Base-by-base conservation (phyloP, 37 sponge, comb jelly and placozoan species). In the Eunapius fragilis region DNA sequence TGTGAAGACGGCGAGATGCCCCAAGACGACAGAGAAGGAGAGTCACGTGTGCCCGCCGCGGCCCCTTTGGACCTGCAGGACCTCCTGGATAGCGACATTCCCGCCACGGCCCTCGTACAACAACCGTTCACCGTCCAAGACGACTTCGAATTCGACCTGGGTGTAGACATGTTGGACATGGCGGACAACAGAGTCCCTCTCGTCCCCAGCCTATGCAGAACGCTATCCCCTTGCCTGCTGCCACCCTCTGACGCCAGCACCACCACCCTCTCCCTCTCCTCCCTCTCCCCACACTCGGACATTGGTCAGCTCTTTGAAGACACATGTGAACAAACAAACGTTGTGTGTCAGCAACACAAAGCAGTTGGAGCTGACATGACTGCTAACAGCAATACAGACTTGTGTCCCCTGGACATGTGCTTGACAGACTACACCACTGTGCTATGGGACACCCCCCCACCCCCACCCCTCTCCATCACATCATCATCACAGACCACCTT, bases 91-190 rank as follows among this genome's bases (percentile, higher is more conserved):
- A 47, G 45, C 12, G 80, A 67, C 75, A 75, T 37, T 22, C 28
- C 37, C 2, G 85, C 76, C 37, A 13, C 36, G 34, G 38, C 70
- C 33, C 28, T 85, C 68, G 45, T 69, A 24, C 30, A 28, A 23
- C 71, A 24, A 9, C 23, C 89, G 5, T 72, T 77, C 17, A 34
- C 6, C 35, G 28, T 12, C 6, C 58, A 78, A 24, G 79, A 78
- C 41, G 25, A 49, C 24, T 37, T 78, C 6, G 91, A 90, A 27
- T 76, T 86, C 36, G 91, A 90, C 33, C 82, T 80, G 3, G 91
- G 91, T 47, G 91, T 90, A 2, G 85, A 81, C 37, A 49, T 90
- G 78, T 77, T 81, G 38, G 86, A 81, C 32, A 68, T 30, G 67
- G 27, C 76, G 31, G 38, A 28, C 36, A 77, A 77, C 22, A 70